Conservation (phyloP, 2,113 vertebrate genomes). For the Vidua macroura region DNA sequence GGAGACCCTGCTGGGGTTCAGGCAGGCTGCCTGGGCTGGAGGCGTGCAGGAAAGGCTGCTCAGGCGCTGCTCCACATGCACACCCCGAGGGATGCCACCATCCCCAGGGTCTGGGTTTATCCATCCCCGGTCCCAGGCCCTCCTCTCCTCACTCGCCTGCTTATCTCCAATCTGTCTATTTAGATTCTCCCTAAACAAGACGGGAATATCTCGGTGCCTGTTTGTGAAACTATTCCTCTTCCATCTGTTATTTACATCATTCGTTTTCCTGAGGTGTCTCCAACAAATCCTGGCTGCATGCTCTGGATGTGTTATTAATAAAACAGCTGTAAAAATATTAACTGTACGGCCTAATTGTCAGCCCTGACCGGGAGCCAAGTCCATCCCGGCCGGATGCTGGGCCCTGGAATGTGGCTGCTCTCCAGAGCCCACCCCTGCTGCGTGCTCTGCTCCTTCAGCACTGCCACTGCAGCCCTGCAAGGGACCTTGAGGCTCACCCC, state of each 20-base stretch:
- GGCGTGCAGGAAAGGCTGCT: not conserved
- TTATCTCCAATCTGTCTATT: constrained; percentile 76
- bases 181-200: constrained; percentile 74
- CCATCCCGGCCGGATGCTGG: constrained; percentile 66
- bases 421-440: constrained; percentile 71
- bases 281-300: constrained; percentile 79
- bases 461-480: not conserved
- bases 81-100: too few species aligned
- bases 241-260: constrained; percentile 85
- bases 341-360: constrained; percentile 77
- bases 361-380: constrained; percentile 70
- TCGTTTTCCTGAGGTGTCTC: constrained; percentile 83
- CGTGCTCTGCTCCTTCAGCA: constrained; percentile 19
- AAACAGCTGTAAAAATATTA: constrained; percentile 89
- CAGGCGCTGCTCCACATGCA: not conserved
- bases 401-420: constrained; percentile 39
- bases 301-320: constrained; percentile 77
- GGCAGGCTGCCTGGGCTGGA: not conserved
- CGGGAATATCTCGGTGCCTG: constrained; percentile 76
- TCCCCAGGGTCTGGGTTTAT: not conserved
- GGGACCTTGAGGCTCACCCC: not conserved
- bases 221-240: constrained; percentile 73
- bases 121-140: not conserved
- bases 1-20: not conserved
- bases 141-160: constrained; percentile 46